phyloP scores from a whole-genome alignment of 2,888 invertebrate species.

The Meiosimyza platycephala region DNA sequence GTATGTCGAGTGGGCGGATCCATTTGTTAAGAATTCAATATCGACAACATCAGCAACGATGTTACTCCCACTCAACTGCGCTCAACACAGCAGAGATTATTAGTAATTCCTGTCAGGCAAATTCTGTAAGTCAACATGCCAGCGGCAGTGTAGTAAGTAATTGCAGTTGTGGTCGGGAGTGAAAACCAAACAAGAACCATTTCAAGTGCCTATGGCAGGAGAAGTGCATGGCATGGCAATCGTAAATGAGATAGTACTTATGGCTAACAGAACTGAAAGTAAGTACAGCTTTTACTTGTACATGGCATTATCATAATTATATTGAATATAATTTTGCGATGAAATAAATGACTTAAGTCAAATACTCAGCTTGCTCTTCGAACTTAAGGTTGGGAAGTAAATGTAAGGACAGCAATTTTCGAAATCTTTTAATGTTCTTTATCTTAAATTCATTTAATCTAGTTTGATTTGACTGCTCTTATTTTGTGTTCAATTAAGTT shows the following conservation, averaged over 20 bases:
- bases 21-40: neutral
- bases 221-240: slow-evolving; percentile 15
- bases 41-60: neutral
- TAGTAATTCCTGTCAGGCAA: slow-evolving; percentile 13
- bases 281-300: too few species aligned
- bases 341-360: too few species aligned
- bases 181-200: neutral
- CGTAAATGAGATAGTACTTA: neutral
- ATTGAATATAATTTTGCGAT: too few species aligned
- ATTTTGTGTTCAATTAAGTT: slow-evolving; percentile 38
- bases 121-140: too few species aligned
- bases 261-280: too few species aligned
- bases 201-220: slow-evolving; percentile 32
- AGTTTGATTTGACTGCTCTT: slow-evolving; percentile 28
- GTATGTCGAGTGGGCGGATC: too few species aligned
- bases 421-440: slow-evolving; percentile 27
- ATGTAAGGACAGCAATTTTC: neutral
- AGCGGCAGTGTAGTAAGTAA: slow-evolving; percentile 27
- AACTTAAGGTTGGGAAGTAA: too few species aligned
- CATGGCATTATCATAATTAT: too few species aligned
- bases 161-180: slow-evolving; percentile 34
- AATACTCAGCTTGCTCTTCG: too few species aligned
- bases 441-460: neutral
- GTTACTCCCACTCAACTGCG: neutral
- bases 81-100: slow-evolving; percentile 5